Base-by-base conservation (phyloP, 2,888 invertebrate genomes). In the Agriopis aurantiaria region DNA sequence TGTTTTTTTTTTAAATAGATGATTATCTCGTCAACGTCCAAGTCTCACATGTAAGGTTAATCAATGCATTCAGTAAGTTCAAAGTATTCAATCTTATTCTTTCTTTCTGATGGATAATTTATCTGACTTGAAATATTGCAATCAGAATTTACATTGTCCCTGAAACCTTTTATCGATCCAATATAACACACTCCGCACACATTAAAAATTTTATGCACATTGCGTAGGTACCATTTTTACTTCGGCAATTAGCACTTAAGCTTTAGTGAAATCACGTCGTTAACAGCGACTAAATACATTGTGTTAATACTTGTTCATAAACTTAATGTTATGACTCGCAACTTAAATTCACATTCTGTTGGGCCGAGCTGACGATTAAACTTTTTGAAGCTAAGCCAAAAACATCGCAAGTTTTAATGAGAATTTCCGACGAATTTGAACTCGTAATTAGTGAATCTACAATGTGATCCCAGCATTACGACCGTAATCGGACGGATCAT, bases 361-460 rank as follows among this genome's bases (percentile, higher is more conserved):
- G 66, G 69, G 58, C 64, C 67, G 69, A 49, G 69, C 66, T 65
- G 67, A 69, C 77, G 81, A 82, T 87, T 83, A 82, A 85, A 85
- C 82, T 82, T 86, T 86, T 87, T 88, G 87, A 87, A 78, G 74
- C 72, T 80, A 69, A 75, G 86, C 88, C 89, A 88, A 85, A 79
- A 84, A 80, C 77, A 76, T 80, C 68, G 71, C 77, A 82, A 84
- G 82, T 85, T 87, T 84, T 85, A 85, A 87, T 82, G 85, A 86
- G 80, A 73, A 77, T 71, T 72, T 73, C 63, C 72, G 75, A 79
- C 80, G 77, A 78, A 82, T 84, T 82, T 71, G 70, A 73, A 72
- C 78, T 77, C 63, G 74, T 83, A 85, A 84, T 85, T 85, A 82
- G 76, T 82, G 72, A 79, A 83, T 76, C 80, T 78, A 75, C 62